phyloP scores from a whole-genome alignment of 2,113 vertebrate species.

The Passerina amoena region DNA sequence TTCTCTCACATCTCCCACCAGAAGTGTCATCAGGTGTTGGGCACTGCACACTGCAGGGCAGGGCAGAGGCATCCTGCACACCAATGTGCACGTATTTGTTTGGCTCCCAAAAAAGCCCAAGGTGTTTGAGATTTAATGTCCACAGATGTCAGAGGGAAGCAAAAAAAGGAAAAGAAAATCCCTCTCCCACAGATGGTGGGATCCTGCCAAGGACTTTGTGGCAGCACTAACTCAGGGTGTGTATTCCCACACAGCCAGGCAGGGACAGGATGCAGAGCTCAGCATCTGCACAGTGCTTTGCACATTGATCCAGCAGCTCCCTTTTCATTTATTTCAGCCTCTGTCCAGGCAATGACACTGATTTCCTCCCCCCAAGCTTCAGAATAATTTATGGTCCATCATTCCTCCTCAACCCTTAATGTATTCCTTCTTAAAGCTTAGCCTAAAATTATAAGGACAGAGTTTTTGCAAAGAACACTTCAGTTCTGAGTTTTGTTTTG shows the following conservation, averaged over 20 bases:
- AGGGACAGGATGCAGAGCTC: fast-evolving
- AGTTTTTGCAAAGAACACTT: neutral
- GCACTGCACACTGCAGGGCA: neutral
- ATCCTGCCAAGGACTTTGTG: neutral
- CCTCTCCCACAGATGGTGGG: neutral
- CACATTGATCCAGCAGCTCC: neutral
- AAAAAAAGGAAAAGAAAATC: neutral
- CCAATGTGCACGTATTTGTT: neutral
- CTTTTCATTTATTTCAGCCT: neutral
- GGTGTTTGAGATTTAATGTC: neutral
- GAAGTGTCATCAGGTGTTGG: neutral
- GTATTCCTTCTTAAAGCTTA: neutral
- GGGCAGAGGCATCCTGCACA: neutral
- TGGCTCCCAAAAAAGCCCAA: neutral
- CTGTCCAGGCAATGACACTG: neutral
- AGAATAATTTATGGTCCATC: neutral
- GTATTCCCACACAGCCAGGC: neutral
- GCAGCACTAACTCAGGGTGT: too few relatives aligned
- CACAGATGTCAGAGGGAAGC: neutral
- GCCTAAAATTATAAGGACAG: neutral
- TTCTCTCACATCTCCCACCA: neutral
- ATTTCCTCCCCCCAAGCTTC: fast-evolving
- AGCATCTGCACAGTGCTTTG: neutral
- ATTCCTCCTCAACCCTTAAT: neutral
- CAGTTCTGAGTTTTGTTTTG: neutral